A percentile compares a stretch with the other conserved stretches of the same genome.
Conservation (phyloP, 1,140 invertebrate genomes). For the Chironomus tepperi region DNA sequence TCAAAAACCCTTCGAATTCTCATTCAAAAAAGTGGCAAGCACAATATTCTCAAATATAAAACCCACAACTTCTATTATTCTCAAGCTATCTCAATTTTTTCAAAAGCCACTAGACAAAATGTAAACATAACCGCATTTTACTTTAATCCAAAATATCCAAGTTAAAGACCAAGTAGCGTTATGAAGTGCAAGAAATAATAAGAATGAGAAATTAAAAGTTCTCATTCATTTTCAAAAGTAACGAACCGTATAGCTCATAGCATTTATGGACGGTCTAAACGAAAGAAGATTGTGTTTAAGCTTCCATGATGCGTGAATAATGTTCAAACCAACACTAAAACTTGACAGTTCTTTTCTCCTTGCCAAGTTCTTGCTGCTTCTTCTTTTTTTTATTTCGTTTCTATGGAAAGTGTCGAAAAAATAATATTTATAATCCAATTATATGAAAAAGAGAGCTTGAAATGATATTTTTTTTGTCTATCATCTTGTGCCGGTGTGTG, state of each 20-base stretch:
- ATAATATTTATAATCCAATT: slow-evolving; percentile 24
- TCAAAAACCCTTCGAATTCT: too few species aligned
- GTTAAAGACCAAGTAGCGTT: not conserved
- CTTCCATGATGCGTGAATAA: slow-evolving; percentile 23
- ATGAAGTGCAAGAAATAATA: slow-evolving; percentile 3
- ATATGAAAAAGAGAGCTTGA: not conserved
- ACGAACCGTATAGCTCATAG: not conserved
- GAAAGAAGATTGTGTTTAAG: slow-evolving; percentile 17
- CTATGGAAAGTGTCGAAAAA: slow-evolving; percentile 11
- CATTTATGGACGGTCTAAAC: not conserved
- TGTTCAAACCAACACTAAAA: slow-evolving; percentile 18
- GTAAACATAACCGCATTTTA: too few species aligned
- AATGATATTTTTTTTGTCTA: not conserved
- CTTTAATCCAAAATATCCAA: too few species aligned
- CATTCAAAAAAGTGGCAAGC: too few species aligned
- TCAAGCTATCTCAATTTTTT: too few species aligned
- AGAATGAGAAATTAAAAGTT: not conserved
- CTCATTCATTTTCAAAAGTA: slow-evolving; percentile 9
- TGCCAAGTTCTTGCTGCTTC: too few species aligned
- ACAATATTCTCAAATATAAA: too few species aligned
- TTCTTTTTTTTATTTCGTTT: not conserved
- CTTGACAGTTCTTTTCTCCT: not conserved
- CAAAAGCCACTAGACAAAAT: too few species aligned
- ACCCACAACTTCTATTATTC: too few species aligned
- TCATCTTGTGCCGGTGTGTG: not conserved